Percentiles rank a stretch among this genome's conserved stretches.
phyloP scores from a whole-genome alignment of 2,113 vertebrate genomes.

The Oreochromis tanganicae region DNA sequence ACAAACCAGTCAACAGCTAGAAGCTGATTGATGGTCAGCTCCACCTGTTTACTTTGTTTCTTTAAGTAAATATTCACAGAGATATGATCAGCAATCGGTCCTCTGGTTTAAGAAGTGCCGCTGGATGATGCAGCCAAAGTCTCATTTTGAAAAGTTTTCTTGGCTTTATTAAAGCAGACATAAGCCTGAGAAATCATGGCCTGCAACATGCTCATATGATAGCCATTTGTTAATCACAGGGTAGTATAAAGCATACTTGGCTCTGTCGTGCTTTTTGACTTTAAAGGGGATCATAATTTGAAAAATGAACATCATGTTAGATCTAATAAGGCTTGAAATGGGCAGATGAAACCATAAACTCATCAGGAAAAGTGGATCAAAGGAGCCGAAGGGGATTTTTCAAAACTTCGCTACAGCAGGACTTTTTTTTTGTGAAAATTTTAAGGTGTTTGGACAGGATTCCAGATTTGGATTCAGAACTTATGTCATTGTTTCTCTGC shows the following conservation, averaged over 20 bases:
- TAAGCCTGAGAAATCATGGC: rapidly evolving
- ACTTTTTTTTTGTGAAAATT: not conserved
- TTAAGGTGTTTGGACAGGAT: not conserved
- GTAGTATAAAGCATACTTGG: not conserved
- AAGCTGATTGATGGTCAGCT: not conserved
- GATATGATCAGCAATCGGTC: rapidly evolving
- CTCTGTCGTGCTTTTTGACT: not conserved
- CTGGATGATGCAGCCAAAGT: not conserved
- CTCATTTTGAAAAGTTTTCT: not conserved
- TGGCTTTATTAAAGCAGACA: not conserved
- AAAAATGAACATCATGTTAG: not conserved
- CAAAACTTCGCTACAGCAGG: not conserved
- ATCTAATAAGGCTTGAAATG: not conserved
- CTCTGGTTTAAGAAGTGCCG: rapidly evolving
- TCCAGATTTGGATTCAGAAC: not conserved
- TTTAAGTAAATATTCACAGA: not conserved
- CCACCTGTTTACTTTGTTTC: not conserved
- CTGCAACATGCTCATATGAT: rapidly evolving
- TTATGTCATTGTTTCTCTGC: not conserved
- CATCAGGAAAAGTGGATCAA: not conserved
- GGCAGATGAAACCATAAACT: not conserved
- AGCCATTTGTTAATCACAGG: rapidly evolving
- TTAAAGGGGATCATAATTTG: not conserved
- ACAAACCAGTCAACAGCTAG: not conserved
- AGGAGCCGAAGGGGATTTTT: not conserved